These are phyloP conservation scores for Drosophila maculinotata DNA, from an alignment of 2,888 invertebrate species.

Conservation along the genomic window DNA sequence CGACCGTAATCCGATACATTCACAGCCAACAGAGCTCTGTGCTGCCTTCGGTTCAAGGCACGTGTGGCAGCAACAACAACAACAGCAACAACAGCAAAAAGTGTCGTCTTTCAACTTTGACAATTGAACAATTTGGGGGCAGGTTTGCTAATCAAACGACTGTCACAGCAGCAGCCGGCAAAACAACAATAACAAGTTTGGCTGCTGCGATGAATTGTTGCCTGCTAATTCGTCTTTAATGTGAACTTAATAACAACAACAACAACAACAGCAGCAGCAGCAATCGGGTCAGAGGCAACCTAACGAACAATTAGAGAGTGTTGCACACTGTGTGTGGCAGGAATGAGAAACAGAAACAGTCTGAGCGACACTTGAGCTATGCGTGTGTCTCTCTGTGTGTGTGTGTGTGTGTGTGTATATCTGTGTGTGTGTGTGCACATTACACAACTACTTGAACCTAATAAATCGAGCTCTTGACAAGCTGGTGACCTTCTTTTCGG, in stretches of 20 bases:
- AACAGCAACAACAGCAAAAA: too few species aligned
- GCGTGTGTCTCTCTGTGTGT: slow-evolving; percentile 19
- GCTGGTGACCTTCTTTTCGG: slow-evolving; percentile 70
- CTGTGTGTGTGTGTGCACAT: slow-evolving; percentile 28
- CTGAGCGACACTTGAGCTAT: slow-evolving; percentile 50
- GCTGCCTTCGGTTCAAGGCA: slow-evolving; percentile 15
- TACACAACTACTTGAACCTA: slow-evolving; percentile 73
- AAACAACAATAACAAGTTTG: too few species aligned
- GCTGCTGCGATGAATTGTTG: slow-evolving; percentile 2
- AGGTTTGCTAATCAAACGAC: slow-evolving; percentile 49
- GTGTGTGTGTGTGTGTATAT: slow-evolving; percentile 10
- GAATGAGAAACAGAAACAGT: neutral
- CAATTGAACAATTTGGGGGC: slow-evolving; percentile 28
- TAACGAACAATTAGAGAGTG: slow-evolving; percentile 55
- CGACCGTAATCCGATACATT: slow-evolving; percentile 3
- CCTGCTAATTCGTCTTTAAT: slow-evolving; percentile 74
- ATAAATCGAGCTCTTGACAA: slow-evolving; percentile 74
- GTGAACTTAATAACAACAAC: slow-evolving; percentile 69
- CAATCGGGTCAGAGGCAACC: slow-evolving; percentile 41
- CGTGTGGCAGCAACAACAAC: slow-evolving; percentile 25
- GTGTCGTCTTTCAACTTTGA: slow-evolving; percentile 26
- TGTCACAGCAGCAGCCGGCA: slow-evolving; percentile 31
- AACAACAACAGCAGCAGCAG: slow-evolving; percentile 32
- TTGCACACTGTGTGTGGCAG: slow-evolving; percentile 12
- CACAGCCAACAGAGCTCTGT: too few species aligned